Base-by-base conservation (phyloP, 2,888 invertebrate species). In the Dendrolimus houi region DNA sequence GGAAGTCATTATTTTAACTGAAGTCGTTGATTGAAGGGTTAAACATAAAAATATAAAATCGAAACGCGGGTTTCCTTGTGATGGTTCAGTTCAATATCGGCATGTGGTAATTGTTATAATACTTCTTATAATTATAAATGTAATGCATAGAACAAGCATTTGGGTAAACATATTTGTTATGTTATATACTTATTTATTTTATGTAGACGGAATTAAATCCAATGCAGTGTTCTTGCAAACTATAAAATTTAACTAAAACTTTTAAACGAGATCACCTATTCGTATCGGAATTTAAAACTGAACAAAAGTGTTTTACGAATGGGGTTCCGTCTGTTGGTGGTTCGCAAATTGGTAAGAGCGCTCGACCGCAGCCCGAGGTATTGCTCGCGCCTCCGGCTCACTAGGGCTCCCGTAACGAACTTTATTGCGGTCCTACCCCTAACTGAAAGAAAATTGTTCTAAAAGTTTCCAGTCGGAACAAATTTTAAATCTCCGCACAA, bases 241-340 rank as follows among this genome's bases (percentile, higher is more conserved):
- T 84, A 81, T 71, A 67, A 83, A 85, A 85, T 85, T 81, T 78
- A 74, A 80, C 76, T 77, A 70, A 76, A 85, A 88, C 77, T 88
- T 86, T 77, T 81, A 87, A 87, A 78, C 77, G 81, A 47, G 85
- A 86, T 87, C 86, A 82, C 82, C 79, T 79, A 79, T 81, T 72
- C 76, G 72, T 79, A 79, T 81, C 72, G 76, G 72, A 80, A 85
- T 89, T 87, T 86, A 83, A 87, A 87, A 82, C 79, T 77, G 78
- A 79, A 82, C 74, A 81, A 84, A 86, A 85, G 82, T 85, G 77
- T 72, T 69, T 65, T 47, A 12, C 65, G 64, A 67, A 70, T 64
- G 68, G 68, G 65, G 70, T 67, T 64, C 63, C 61, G 60, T 60
- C 63, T 62, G 62, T 59, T 29, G 29, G 62, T 62, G 56, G 70